A percentile compares a stretch with the other conserved stretches of the same genome.
phyloP scores from a whole-genome alignment of 1,140 invertebrate genomes.

The Ceratina japonica region DNA sequence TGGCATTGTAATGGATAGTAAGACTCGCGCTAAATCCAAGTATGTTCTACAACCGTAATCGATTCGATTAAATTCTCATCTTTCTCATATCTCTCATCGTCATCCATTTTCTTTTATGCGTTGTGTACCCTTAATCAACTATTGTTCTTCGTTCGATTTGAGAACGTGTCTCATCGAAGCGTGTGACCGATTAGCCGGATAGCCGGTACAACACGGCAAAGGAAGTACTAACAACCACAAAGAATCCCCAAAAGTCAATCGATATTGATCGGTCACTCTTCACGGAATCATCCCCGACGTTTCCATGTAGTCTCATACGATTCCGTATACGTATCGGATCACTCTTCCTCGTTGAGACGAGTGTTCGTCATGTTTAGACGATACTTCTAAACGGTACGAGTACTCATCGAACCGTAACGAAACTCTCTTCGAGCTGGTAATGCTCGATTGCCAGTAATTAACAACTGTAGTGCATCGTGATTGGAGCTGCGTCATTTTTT shows the following conservation, averaged over 20 bases:
- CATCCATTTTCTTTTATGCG: constrained; percentile 7
- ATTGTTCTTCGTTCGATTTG: no score
- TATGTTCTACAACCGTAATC: not conserved
- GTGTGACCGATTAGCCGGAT: constrained; percentile 74
- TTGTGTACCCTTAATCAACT: no score
- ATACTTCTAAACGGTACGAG: not conserved
- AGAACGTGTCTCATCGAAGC: constrained; percentile 25
- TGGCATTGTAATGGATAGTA: constrained; percentile 62
- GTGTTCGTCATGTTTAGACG: not conserved
- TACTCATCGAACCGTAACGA: not conserved
- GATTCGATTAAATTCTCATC: constrained; percentile 10
- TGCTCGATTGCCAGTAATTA: constrained; percentile 76
- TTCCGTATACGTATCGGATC: constrained; percentile 1
- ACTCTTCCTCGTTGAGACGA: no score
- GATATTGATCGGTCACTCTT: constrained; percentile 39
- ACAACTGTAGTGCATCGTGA: constrained; percentile 68
- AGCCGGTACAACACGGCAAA: constrained; percentile 78
- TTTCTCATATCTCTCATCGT: constrained; percentile 26
- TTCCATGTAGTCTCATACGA: not conserved
- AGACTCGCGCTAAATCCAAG: constrained; percentile 17
- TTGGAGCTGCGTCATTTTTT: constrained; percentile 77
- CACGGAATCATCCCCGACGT: not conserved
- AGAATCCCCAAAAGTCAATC: constrained; percentile 16
- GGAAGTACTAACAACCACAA: constrained; percentile 60
- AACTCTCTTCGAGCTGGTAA: not conserved